A percentile compares a stretch with the other conserved stretches of the same genome.
phyloP scores from a whole-genome alignment of 2,113 vertebrate species.

The Sitta europaea region DNA sequence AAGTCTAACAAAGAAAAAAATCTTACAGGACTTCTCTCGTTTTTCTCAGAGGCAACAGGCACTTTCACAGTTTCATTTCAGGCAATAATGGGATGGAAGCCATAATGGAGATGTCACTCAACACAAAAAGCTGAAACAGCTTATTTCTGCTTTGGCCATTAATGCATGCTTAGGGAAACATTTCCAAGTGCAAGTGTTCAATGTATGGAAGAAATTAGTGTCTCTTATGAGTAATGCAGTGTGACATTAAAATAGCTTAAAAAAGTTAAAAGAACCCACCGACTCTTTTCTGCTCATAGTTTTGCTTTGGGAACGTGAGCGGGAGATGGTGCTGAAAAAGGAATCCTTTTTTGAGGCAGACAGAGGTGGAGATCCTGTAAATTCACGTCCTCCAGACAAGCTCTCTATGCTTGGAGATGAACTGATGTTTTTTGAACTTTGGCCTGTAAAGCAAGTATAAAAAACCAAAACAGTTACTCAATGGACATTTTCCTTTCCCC shows the following conservation, averaged over 20 bases:
- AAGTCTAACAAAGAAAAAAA: neutral
- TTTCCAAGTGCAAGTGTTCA: neutral
- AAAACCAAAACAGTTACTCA: slow-evolving; percentile 24
- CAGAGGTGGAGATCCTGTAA: slow-evolving; percentile 86
- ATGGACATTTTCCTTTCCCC: neutral
- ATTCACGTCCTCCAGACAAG: slow-evolving; percentile 82
- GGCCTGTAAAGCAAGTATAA: slow-evolving; percentile 76
- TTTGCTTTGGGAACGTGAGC: slow-evolving; percentile 95
- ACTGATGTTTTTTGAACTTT: slow-evolving; percentile 83
- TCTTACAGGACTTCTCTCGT: neutral
- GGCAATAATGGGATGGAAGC: neutral
- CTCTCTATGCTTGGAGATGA: slow-evolving; percentile 93
- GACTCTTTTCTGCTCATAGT: slow-evolving; percentile 89
- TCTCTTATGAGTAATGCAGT: neutral
- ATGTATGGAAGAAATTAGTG: neutral
- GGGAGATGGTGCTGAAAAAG: slow-evolving; percentile 93
- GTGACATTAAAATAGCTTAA: neutral
- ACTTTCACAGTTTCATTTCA: neutral
- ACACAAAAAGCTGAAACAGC: neutral
- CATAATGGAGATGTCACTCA: neutral
- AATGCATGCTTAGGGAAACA: neutral
- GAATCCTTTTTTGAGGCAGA: slow-evolving; percentile 92
- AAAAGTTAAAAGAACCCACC: slow-evolving; percentile 71
- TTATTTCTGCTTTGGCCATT: neutral
- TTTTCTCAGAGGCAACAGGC: neutral